Percentiles rank a stretch among this genome's conserved stretches.
Evolutionary conservation across 1,140 invertebrate species (phyloP).

Genomic region (Atta colombica): DNA sequence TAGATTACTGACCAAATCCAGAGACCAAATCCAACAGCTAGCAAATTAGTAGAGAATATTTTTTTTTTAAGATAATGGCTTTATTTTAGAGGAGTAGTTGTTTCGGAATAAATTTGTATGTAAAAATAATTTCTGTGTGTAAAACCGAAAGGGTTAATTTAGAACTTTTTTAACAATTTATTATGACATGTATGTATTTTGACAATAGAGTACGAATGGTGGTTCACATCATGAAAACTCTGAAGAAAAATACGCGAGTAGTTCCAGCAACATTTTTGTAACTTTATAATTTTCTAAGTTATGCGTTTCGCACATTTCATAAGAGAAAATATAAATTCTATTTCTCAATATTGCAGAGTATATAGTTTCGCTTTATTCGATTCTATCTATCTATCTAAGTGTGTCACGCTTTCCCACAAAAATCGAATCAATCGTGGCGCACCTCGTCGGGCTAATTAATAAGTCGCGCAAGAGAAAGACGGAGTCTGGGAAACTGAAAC

Average conservation of each 20-base stretch:
- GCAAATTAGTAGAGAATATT: too few species aligned
- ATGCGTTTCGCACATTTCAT: not conserved
- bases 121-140: too few species aligned
- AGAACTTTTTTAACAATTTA: too few species aligned
- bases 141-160: too few species aligned
- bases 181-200: not conserved
- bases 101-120: too few species aligned
- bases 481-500: constrained; percentile 10
- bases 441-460: constrained; percentile 29
- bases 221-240: not conserved
- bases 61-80: too few species aligned
- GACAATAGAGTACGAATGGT: not conserved
- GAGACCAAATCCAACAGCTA: too few species aligned
- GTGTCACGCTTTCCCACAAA: not conserved
- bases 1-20: too few species aligned
- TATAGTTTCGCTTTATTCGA: not conserved
- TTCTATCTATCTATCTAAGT: not conserved
- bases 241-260: not conserved
- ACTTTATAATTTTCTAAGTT: not conserved
- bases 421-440: not conserved
- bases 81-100: too few species aligned
- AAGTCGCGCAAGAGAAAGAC: constrained; percentile 14
- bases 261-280: not conserved
- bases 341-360: not conserved
- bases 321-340: constrained; percentile 8